phyloP scores from a whole-genome alignment of 2,113 vertebrate species.

The Jaculus jaculus region DNA sequence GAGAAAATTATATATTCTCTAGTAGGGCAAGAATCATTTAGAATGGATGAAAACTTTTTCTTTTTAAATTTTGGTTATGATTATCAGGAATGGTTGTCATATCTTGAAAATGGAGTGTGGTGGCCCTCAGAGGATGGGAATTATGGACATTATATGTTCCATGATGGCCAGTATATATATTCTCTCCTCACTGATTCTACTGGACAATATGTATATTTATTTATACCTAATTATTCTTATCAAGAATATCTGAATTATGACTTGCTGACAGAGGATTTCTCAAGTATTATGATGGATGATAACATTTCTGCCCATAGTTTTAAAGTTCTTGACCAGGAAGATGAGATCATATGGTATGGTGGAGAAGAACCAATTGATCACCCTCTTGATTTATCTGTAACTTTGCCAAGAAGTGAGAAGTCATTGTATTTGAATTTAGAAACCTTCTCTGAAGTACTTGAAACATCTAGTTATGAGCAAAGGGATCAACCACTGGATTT shows the following conservation, averaged over 20 bases:
- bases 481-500: conserved; percentile 90
- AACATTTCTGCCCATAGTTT: conserved; percentile 92
- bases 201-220: conserved; percentile 93
- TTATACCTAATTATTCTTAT: conserved; percentile 87
- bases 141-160: conserved; percentile 96
- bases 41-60: conserved; percentile 83
- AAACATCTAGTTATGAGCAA: conserved; percentile 89
- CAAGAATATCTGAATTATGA: conserved; percentile 84
- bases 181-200: conserved; percentile 93
- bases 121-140: conserved; percentile 95
- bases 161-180: conserved; percentile 94
- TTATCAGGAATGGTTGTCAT: conserved; percentile 93
- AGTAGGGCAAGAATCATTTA: conserved; percentile 82
- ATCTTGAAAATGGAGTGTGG: conserved; percentile 95
- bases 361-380: conserved; percentile 87
- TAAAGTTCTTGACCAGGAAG: conserved; percentile 92
- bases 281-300: conserved; percentile 86
- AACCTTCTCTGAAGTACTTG: conserved; percentile 92
- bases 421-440: conserved; percentile 93
- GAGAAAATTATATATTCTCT: conserved; percentile 78
- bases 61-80: conserved; percentile 89
- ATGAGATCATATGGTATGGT: conserved; percentile 91
- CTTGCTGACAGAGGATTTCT: conserved; percentile 81
- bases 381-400: conserved; percentile 93
- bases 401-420: conserved; percentile 90